Evolutionary conservation across 2,888 invertebrate genomes (phyloP).

Genomic region (Tachina lurida): DNA sequence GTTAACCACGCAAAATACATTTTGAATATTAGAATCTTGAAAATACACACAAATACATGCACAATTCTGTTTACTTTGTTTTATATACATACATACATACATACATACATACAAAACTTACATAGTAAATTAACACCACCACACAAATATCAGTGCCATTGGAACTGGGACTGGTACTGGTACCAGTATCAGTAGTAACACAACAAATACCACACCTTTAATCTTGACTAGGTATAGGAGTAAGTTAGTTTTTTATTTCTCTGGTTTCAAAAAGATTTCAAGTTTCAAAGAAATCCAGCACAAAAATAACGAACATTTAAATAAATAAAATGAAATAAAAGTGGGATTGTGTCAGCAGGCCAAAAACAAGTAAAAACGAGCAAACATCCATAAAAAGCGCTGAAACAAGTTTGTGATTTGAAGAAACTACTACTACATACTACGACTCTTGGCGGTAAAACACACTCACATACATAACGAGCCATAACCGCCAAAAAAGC

Average conservation of each 20-base stretch:
- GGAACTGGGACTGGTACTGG: conserved; percentile 28
- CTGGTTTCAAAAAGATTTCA: conserved; percentile 51
- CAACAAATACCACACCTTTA: conserved; percentile 64
- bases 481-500: too few species aligned
- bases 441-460: conserved; percentile 3
- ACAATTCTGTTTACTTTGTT: not conserved
- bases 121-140: conserved; percentile 38
- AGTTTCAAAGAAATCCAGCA: conserved; percentile 47
- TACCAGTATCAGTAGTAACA: conserved; percentile 27
- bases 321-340: conserved; percentile 43
- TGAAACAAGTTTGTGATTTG: conserved; percentile 59
- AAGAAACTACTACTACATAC: conserved; percentile 29
- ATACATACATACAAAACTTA: conserved; percentile 35
- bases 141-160: conserved; percentile 32
- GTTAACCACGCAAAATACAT: conserved; percentile 45
- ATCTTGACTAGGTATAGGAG: conserved; percentile 18
- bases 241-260: conserved; percentile 39
- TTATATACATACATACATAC: not conserved
- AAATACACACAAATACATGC: conserved; percentile 6
- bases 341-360: conserved; percentile 73
- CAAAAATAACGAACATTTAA: conserved; percentile 8
- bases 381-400: conserved; percentile 37
- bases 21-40: conserved; percentile 56
- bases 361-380: conserved; percentile 60
- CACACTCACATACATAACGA: not conserved